Percentiles rank a stretch among this genome's conserved stretches.
Evolutionary conservation across 2,888 invertebrate species (phyloP).

Genomic region (Melanotus villosus): DNA sequence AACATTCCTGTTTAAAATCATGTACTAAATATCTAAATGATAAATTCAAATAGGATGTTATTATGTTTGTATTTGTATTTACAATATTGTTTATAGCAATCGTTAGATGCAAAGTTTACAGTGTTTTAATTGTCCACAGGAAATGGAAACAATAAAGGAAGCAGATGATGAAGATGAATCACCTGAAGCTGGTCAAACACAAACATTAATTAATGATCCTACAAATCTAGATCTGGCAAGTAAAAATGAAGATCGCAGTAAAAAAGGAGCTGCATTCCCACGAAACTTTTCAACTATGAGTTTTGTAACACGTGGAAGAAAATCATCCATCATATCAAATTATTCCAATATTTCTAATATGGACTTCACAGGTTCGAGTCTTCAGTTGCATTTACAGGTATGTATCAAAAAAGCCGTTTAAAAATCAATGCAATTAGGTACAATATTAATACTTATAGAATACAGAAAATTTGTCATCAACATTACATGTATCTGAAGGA

Average conservation of each 20-base stretch:
- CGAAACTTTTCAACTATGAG: constrained; percentile 67
- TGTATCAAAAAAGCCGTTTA: constrained; percentile 16
- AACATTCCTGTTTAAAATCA: too few species aligned
- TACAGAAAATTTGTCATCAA: constrained; percentile 26
- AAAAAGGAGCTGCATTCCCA: constrained; percentile 65
- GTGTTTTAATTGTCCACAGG: constrained; percentile 66
- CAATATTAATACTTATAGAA: constrained; percentile 30
- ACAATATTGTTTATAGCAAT: too few species aligned
- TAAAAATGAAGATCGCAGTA: constrained; percentile 58
- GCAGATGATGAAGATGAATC: constrained; percentile 76
- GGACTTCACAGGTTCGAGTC: constrained; percentile 82
- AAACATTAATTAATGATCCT: constrained; percentile 62
- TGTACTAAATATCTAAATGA: too few species aligned
- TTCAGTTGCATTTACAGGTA: constrained; percentile 77
- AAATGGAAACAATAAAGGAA: constrained; percentile 80
- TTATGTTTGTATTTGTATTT: too few species aligned
- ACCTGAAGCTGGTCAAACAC: constrained; percentile 58
- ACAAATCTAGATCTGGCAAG: constrained; percentile 61
- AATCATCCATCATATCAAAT: constrained; percentile 74
- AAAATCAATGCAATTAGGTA: constrained; percentile 27
- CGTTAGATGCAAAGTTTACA: too few species aligned
- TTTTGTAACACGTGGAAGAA: constrained; percentile 59
- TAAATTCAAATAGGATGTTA: too few species aligned
- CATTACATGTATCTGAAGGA: constrained; percentile 49
- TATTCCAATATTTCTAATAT: constrained; percentile 81